Evolutionary conservation across 1,140 invertebrate species (phyloP).

Genomic region (Cepaea nemoralis): DNA sequence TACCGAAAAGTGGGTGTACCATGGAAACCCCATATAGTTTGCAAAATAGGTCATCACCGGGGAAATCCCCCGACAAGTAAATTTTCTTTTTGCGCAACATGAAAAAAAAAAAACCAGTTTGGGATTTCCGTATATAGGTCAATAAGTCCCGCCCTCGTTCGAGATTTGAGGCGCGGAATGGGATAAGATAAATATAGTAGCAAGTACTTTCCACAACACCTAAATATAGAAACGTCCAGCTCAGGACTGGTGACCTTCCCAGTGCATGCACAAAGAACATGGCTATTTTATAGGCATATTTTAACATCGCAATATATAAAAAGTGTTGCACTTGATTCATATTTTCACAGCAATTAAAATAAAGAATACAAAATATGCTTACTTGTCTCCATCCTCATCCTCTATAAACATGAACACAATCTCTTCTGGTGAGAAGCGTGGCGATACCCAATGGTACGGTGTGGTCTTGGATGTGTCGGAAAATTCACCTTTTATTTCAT

Average conservation of each 20-base stretch:
- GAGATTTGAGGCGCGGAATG: background rate
- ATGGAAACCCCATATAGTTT: background rate
- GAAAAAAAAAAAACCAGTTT: background rate
- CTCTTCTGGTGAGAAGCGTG: conserved; percentile 24
- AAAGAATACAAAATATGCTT: background rate
- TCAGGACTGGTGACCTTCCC: conserved; percentile 12
- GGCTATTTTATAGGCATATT: background rate
- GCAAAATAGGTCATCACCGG: background rate
- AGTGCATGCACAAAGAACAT: conserved; percentile 28
- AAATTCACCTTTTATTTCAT: background rate
- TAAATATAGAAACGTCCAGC: conserved; percentile 25
- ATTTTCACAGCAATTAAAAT: background rate
- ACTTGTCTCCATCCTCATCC: conserved; percentile 40
- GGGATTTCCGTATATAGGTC: background rate
- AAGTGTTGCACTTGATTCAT: background rate
- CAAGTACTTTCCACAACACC: conserved; percentile 30
- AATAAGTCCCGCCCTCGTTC: conserved; percentile 16
- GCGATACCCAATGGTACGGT: conserved; percentile 7
- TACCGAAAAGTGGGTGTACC: too few species aligned
- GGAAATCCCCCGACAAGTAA: background rate
- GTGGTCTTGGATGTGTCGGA: background rate
- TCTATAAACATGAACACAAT: conserved; percentile 13
- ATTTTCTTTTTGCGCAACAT: background rate
- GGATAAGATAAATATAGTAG: conserved; percentile 27
- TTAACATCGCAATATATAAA: background rate